Evolutionary conservation across 2,888 invertebrate genomes (phyloP).

Genomic region (Zele albiditarsus): DNA sequence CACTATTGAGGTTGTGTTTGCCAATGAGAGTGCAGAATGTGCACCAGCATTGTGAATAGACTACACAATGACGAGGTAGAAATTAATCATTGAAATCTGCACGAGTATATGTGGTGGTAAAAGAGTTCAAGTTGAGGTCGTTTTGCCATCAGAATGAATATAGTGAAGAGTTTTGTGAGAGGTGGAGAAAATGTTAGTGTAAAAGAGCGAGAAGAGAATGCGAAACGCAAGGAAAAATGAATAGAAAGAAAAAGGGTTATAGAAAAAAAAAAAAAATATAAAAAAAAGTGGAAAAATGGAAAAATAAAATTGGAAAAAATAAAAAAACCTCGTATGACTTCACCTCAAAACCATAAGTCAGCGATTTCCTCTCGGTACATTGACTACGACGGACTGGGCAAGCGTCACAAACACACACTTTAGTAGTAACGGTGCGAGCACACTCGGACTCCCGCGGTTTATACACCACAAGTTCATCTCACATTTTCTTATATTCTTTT

Average conservation of each 20-base stretch:
- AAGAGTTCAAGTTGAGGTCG: slow-evolving; percentile 65
- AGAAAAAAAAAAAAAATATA: slow-evolving; percentile 8
- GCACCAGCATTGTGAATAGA: slow-evolving; percentile 50
- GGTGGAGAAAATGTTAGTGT: neutral
- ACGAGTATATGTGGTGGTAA: slow-evolving; percentile 67
- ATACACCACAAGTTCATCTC: slow-evolving; percentile 38
- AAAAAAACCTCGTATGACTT: slow-evolving; percentile 66
- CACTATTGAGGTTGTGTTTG: slow-evolving; percentile 69
- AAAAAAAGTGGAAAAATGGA: neutral
- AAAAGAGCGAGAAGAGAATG: slow-evolving; percentile 27
- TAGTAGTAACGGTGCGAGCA: slow-evolving; percentile 26
- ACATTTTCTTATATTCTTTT: slow-evolving; percentile 32
- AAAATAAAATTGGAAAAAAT: slow-evolving; percentile 45
- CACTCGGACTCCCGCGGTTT: slow-evolving; percentile 16
- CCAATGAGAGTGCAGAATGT: slow-evolving; percentile 69
- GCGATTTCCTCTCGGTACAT: slow-evolving; percentile 72
- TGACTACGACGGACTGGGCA: slow-evolving; percentile 60
- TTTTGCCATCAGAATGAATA: slow-evolving; percentile 16
- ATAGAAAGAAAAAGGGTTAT: slow-evolving; percentile 21
- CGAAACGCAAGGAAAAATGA: neutral
- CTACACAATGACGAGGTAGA: slow-evolving; percentile 63
- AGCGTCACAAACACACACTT: slow-evolving; percentile 38
- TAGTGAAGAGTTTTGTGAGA: slow-evolving; percentile 27
- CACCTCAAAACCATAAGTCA: slow-evolving; percentile 70
- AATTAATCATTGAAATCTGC: slow-evolving; percentile 72